These are phyloP conservation scores for Diachasma alloeum DNA, from an alignment of 1,140 invertebrate genomes.

Conservation along the genomic window DNA sequence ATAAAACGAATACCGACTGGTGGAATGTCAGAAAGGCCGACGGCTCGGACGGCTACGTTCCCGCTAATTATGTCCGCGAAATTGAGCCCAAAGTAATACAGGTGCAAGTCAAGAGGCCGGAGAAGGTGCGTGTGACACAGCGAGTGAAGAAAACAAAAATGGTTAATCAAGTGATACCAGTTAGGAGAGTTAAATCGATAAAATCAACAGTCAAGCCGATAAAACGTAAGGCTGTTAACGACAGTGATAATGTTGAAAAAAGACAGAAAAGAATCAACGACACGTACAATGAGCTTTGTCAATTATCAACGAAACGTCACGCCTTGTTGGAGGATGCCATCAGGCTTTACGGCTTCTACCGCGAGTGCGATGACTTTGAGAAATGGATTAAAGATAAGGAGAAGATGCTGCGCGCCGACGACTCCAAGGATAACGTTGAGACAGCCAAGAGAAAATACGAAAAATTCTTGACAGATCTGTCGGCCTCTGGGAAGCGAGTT, in stretches of 20 bases:
- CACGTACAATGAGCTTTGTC: constrained; percentile 82
- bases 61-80: constrained; percentile 96
- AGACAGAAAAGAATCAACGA: constrained; percentile 82
- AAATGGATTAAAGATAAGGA: constrained; percentile 97
- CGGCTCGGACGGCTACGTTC: constrained; percentile 94
- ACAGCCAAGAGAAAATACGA: constrained; percentile 95
- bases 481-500: constrained; percentile 88
- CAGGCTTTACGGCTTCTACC: constrained; percentile 91
- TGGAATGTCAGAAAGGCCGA: constrained; percentile 95
- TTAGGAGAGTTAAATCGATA: constrained; percentile 69
- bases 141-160: constrained; percentile 90
- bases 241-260: constrained; percentile 84
- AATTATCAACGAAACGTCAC: constrained; percentile 81
- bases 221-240: constrained; percentile 66
- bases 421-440: constrained; percentile 89
- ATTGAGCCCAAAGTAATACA: constrained; percentile 87
- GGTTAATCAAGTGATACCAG: constrained; percentile 84
- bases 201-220: constrained; percentile 64
- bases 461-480: constrained; percentile 95
- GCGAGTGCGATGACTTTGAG: constrained; percentile 98
- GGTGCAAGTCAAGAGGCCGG: constrained; percentile 83
- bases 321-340: constrained; percentile 91
- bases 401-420: constrained; percentile 84
- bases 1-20: constrained; percentile 97
- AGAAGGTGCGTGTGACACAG: constrained; percentile 83